Conservation (phyloP, 2,888 invertebrate species). For the Kuschelorhynchus macadamiae region DNA sequence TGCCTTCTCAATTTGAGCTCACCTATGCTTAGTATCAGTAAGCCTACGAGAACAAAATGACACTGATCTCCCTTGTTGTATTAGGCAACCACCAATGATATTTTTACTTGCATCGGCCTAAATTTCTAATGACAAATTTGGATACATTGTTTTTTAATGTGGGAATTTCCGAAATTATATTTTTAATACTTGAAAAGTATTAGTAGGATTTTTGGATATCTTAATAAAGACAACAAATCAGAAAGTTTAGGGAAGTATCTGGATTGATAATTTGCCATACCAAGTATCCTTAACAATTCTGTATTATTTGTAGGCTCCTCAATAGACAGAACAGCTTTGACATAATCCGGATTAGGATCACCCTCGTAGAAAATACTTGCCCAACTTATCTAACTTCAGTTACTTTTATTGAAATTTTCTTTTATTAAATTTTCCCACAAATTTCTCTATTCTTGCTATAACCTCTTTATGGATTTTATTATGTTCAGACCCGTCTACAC, state of each 20-base stretch:
- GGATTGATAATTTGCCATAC: no score
- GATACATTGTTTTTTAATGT: constrained; percentile 24
- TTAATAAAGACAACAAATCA: not conserved
- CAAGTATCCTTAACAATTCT: no score
- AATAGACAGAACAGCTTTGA: no score
- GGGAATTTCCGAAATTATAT: not conserved
- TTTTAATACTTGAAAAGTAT: no score
- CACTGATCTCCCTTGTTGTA: constrained; percentile 28
- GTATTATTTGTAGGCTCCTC: no score
- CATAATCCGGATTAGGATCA: not conserved
- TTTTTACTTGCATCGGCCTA: constrained; percentile 20
- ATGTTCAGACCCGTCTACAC: constrained; percentile 49
- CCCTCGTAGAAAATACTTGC: not conserved
- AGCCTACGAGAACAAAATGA: constrained; percentile 27
- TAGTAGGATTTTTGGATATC: not conserved
- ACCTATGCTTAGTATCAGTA: constrained; percentile 11
- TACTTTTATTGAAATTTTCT: no score
- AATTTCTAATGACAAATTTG: constrained; percentile 8
- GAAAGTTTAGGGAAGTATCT: not conserved
- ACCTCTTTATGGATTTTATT: constrained; percentile 16
- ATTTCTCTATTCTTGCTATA: no score
- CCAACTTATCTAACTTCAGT: not conserved
- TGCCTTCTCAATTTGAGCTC: constrained; percentile 31
- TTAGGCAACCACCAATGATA: constrained; percentile 21
- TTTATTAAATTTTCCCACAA: no score